Base-by-base conservation (phyloP, 2,888 invertebrate genomes). In the Odontothrips loti region DNA sequence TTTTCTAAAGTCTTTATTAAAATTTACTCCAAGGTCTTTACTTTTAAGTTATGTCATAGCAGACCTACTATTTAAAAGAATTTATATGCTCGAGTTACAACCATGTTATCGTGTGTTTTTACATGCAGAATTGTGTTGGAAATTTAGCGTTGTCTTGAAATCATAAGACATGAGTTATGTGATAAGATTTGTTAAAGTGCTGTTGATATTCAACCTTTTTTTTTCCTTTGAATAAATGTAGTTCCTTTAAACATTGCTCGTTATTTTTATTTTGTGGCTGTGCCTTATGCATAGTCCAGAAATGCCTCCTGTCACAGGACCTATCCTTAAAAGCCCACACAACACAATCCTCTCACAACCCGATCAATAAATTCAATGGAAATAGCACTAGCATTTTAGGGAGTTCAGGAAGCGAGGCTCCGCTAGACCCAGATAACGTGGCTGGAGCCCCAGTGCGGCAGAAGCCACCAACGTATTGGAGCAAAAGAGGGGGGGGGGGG, bases 161-260 rank as follows among this genome's bases (percentile, higher is more conserved):
- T 23, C 27, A 27, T 75, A 27, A 15, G 20, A 58, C 17, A 17
- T 58, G 27, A 75, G 23, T 75, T 23, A 23, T 75, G 68, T 75
- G 68, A 75, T 75, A 75, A 27, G 27, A 23, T 75, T 75, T 75
- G 68, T 75, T 75, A 75, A 23, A 10, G 23, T 27, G 12, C 68
- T 75, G 68, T 75, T 75, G 68, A 75, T 75, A 75, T 75, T 75
- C 11, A 75, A 75, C n/a, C 27, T 10, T 75, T 75, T 27, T 27
- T 75, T 75, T 23, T 9, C 27, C 27, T 27, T 75, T 75, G 68
- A 75, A 75, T 75, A 75, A 75, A 75, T 75, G 68, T 75, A 75
- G 68, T 75, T 17, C 34, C 34, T 43, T 43, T 58, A 58, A 58
- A 58, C 12, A 58, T 58, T 15, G 20, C 6, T 58, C 20, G 17